Evolutionary conservation across 2,888 invertebrate species (phyloP).

Genomic region (Gerosis bhagava): DNA sequence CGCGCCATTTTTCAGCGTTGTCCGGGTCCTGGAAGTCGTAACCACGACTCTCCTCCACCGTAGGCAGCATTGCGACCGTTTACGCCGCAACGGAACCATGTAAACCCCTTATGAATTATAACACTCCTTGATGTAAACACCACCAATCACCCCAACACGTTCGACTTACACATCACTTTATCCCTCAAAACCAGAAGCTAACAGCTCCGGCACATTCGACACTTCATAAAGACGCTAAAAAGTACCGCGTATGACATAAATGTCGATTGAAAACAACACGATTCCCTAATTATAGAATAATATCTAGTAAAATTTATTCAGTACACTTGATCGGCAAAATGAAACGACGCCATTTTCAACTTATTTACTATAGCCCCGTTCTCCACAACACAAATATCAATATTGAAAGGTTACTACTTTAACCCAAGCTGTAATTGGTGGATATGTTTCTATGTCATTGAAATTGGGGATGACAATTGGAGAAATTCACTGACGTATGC

Average conservation of each 20-base stretch:
- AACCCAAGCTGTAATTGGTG: conserved; percentile 17
- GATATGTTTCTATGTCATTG: conserved; percentile 17
- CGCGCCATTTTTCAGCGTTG: conserved; percentile 96
- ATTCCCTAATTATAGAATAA: conserved; percentile 35
- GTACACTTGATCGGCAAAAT: conserved; percentile 74
- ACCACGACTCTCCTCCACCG: conserved; percentile 78
- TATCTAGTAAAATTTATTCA: conserved; percentile 51
- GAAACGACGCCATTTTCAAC: conserved; percentile 80
- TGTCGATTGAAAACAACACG: conserved; percentile 29
- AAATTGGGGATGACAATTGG: conserved; percentile 17
- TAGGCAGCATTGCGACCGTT: conserved; percentile 73
- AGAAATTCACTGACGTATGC: conserved; percentile 20
- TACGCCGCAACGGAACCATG: conserved; percentile 67
- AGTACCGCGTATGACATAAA: conserved; percentile 37
- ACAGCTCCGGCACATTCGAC: conserved; percentile 25
- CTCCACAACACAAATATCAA: conserved; percentile 31
- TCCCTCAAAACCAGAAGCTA: conserved; percentile 23
- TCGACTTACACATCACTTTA: conserved; percentile 46
- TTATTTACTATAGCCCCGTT: conserved; percentile 45
- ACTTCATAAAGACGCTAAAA: conserved; percentile 39
- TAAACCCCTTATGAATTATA: no score
- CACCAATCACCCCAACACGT: conserved; percentile 55
- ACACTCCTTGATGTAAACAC: no score
- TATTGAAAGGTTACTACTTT: conserved; percentile 22
- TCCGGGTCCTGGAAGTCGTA: conserved; percentile 95